Evolutionary conservation across 2,797 vertebrate genomes (phyloP), one percentile per base, ranked within the genome.

Genomic region (Pitangus sulphuratus): DNA sequence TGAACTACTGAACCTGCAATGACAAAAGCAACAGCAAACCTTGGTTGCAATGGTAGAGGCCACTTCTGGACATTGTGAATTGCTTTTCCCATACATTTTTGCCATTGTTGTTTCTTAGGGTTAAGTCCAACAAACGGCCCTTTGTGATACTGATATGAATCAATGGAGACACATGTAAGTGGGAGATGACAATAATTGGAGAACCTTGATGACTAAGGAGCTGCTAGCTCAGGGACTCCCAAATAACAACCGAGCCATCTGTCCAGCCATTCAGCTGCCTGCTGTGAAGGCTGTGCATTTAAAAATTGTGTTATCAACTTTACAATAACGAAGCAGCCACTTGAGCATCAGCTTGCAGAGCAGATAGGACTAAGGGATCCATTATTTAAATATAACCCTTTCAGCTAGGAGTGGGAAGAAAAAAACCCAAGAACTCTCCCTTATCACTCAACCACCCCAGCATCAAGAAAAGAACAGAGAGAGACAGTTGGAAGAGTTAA

Each of bases 231-330:
- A 64, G 83, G 87, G 90, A 90, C 56, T 51, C 47, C 66, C 60
- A 90, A 79, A 84, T 54, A 71, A 89, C 39, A 79, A 60, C 50
- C 71, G 54, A 83, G 83, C 64, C 87, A 89, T 92, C 92, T 93
- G 91, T 48, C 56, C 42, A 35, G 80, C 33, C 71, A 44, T 89
- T 95, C 69, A 75, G 28, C 35, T 44, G 56, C 57, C 84, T 93
- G 64, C 58, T 95, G 77, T 33, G 68, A 95, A 87, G 65, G 33
- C 8, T 87, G 57, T 84, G 76, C 51, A 48, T 84, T 77, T 87
- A 81, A 93, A 96, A 95, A 88, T 69, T 64, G 30, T 90, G 72
- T 91, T 92, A 95, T 72, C 84, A 81, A n/a, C 85, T 93, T 80
- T 35, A 85, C 42, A 96, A 72, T 51, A 70, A 58, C 70, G 84